Evolutionary conservation across 2,888 invertebrate genomes (phyloP).

Genomic region (Ichneumoninae sp.): DNA sequence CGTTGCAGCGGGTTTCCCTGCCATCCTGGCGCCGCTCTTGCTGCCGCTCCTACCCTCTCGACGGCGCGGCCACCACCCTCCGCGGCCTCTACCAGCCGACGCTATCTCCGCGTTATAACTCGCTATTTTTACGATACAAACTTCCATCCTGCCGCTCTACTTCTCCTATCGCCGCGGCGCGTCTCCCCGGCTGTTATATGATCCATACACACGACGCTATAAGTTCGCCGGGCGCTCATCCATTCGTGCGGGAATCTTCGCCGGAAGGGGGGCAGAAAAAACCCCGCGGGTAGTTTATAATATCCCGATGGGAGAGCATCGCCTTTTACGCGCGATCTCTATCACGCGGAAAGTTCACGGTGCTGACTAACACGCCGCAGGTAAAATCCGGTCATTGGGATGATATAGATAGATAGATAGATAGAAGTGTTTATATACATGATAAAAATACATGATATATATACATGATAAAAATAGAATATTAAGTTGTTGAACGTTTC

Average conservation of each 20-base stretch:
- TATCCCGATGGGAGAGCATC: not conserved
- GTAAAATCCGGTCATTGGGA: too few species aligned
- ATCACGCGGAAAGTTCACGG: too few species aligned
- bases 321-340: too few species aligned
- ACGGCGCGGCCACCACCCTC: not conserved
- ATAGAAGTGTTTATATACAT: too few species aligned
- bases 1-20: conserved; percentile 12
- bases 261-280: not conserved
- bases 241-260: conserved; percentile 24
- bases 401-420: too few species aligned
- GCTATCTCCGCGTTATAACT: conserved; percentile 52
- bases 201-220: conserved; percentile 21
- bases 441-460: too few species aligned
- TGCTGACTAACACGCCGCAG: too few species aligned
- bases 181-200: conserved; percentile 44
- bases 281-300: not conserved
- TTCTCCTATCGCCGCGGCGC: conserved; percentile 28
- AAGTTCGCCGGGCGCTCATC: not conserved
- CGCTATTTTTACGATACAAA: conserved; percentile 65
- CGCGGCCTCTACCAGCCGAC: not conserved
- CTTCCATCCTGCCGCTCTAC: conserved; percentile 56
- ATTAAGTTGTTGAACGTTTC: too few species aligned
- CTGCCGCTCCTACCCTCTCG: conserved; percentile 12
- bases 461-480: too few species aligned
- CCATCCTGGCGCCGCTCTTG: conserved; percentile 61